These are phyloP conservation scores for Parasteatoda tepidariorum DNA, from an alignment of 1,140 invertebrate species.

Conservation along the genomic window DNA sequence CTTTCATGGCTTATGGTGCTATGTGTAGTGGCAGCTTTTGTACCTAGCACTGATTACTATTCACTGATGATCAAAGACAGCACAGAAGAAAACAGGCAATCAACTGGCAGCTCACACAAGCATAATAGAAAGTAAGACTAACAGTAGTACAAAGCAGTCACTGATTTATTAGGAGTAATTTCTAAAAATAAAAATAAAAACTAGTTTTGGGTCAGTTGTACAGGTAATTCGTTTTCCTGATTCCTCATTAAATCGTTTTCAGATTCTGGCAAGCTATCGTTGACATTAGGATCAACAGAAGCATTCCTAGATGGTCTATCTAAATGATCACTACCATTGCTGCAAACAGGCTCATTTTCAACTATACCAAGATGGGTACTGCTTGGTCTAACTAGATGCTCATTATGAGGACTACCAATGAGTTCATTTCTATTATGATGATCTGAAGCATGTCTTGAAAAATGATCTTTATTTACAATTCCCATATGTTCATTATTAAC, in stretches of 20 bases:
- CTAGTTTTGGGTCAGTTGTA: constrained; percentile 49
- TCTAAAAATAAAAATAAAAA: too few species aligned
- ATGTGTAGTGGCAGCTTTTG: constrained; percentile 44
- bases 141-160: constrained; percentile 5
- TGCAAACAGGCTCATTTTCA: constrained; percentile 41
- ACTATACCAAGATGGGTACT: constrained; percentile 12
- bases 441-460: constrained; percentile 29
- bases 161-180: neutral
- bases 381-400: constrained; percentile 27
- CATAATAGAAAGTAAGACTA: constrained; percentile 22
- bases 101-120: constrained; percentile 5
- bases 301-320: constrained; percentile 44
- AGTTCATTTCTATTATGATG: constrained; percentile 51
- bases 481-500: constrained; percentile 22
- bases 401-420: constrained; percentile 42
- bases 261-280: constrained; percentile 24
- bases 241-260: constrained; percentile 39
- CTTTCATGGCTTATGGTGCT: constrained; percentile 50
- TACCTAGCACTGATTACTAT: neutral
- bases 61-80: neutral
- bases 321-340: constrained; percentile 45
- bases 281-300: constrained; percentile 40
- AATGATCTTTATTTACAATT: constrained; percentile 53
- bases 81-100: neutral
- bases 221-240: constrained; percentile 50